phyloP scores from a whole-genome alignment of 2,797 vertebrate species.

The Enteromius paludinosus region DNA sequence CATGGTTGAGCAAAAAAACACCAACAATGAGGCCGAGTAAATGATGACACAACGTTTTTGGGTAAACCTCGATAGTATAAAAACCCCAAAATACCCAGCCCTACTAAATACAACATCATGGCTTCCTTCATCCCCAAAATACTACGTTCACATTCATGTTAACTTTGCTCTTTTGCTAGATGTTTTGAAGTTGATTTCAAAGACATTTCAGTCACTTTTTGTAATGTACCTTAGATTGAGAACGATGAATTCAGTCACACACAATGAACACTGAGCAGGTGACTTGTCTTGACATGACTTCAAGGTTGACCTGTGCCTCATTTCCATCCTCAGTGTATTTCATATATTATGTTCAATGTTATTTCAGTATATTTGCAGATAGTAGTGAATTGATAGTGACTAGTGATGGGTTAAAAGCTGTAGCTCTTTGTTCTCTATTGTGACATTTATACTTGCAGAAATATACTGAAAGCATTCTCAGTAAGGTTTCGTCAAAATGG shows the following conservation, averaged over 20 bases:
- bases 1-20: not conserved
- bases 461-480: constrained; percentile 62
- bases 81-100: too few species aligned
- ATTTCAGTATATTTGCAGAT: constrained; percentile 62
- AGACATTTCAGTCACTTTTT: constrained; percentile 27
- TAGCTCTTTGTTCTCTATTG: constrained; percentile 39
- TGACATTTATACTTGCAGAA: constrained; percentile 32
- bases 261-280: constrained; percentile 40
- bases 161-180: constrained; percentile 30
- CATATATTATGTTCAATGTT: constrained; percentile 51
- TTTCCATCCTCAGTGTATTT: constrained; percentile 44
- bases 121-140: not conserved
- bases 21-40: not conserved
- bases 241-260: constrained; percentile 6
- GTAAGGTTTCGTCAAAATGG: constrained; percentile 54
- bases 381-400: constrained; percentile 23
- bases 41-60: not conserved
- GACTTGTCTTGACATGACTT: constrained; percentile 28
- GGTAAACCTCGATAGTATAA: not conserved
- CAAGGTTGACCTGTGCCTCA: constrained; percentile 32
- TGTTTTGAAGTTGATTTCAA: constrained; percentile 44
- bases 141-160: not conserved
- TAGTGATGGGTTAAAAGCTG: constrained; percentile 1
- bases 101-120: not conserved
- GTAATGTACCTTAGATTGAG: constrained; percentile 1